A percentile compares a stretch with the other conserved stretches of the same genome.
Conservation (phyloP, 2,113 vertebrate species). For the Scomber colias region DNA sequence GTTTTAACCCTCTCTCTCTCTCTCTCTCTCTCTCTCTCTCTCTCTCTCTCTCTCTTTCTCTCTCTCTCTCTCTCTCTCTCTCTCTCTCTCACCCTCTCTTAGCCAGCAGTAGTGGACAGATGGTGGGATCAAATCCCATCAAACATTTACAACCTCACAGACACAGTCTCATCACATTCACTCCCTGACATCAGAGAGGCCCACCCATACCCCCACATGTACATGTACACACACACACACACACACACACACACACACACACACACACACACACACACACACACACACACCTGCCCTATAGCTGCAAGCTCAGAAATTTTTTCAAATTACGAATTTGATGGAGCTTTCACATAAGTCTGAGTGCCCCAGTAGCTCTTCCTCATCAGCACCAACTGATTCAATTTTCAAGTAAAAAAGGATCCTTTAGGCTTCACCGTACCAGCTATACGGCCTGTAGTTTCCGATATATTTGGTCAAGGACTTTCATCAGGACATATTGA, state of each 20-base stretch:
- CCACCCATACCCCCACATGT: conserved; percentile 39
- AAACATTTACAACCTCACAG: conserved; percentile 83
- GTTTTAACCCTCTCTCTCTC: conserved; percentile 7
- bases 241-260: background rate
- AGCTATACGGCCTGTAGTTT: background rate
- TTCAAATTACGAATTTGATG: conserved; percentile 31
- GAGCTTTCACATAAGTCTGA: conserved; percentile 14
- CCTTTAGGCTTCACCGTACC: background rate
- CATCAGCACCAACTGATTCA: background rate
- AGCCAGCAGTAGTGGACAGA: conserved; percentile 74
- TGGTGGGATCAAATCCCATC: conserved; percentile 81
- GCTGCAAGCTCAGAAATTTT: conserved; percentile 5
- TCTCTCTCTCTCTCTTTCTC: conserved; percentile 27
- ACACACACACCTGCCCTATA: background rate
- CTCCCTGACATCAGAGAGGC: conserved; percentile 63
- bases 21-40: background rate
- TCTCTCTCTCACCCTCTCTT: conserved; percentile 29
- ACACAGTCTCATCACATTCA: conserved; percentile 59
- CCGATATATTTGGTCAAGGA: conserved; percentile 56
- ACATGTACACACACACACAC: background rate
- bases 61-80: background rate
- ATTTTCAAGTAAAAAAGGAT: background rate
- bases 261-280: background rate
- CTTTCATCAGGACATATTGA: conserved; percentile 55
- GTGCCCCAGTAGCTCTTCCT: background rate